These are phyloP conservation scores for Psilanteris sp. DNA, from an alignment of 1,140 invertebrate species.

Conservation along the genomic window DNA sequence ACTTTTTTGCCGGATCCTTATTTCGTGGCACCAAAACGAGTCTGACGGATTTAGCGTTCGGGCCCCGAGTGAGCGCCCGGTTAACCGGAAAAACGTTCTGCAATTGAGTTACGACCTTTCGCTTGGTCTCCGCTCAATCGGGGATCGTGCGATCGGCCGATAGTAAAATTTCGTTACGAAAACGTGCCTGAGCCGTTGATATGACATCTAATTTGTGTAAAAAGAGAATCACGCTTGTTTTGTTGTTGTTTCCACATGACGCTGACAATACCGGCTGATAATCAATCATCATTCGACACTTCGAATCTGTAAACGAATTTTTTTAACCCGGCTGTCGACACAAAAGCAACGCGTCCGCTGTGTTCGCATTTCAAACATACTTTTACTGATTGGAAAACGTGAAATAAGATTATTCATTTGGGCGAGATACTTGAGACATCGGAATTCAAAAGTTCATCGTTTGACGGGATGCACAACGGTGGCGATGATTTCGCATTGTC, in stretches of 20 bases:
- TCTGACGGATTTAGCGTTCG: constrained; percentile 20
- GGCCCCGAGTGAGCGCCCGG: too few relatives aligned
- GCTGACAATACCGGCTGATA: background rate
- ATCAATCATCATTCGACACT: constrained; percentile 4
- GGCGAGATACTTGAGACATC: background rate
- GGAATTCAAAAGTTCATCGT: constrained; percentile 43
- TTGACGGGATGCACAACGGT: constrained; percentile 26
- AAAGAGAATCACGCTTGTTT: background rate
- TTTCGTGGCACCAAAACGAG: too few relatives aligned
- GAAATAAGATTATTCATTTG: constrained; percentile 11
- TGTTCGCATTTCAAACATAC: background rate
- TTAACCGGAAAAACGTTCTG: constrained; percentile 3
- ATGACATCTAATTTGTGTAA: constrained; percentile 11
- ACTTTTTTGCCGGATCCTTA: constrained; percentile 13
- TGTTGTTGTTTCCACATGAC: constrained; percentile 12
- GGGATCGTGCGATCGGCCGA: constrained; percentile 15
- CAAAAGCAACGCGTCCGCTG: background rate
- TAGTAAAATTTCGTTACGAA: constrained; percentile 4
- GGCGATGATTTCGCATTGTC: constrained; percentile 56
- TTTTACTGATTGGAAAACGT: background rate
- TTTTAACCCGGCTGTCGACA: background rate
- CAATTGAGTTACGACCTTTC: constrained; percentile 7
- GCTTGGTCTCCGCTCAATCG: constrained; percentile 11
- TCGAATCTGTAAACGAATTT: too few relatives aligned
- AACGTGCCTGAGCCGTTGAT: background rate